These are phyloP conservation scores for Pristionchus fissidentatus DNA, from an alignment of 2,888 invertebrate species.

Conservation along the genomic window DNA sequence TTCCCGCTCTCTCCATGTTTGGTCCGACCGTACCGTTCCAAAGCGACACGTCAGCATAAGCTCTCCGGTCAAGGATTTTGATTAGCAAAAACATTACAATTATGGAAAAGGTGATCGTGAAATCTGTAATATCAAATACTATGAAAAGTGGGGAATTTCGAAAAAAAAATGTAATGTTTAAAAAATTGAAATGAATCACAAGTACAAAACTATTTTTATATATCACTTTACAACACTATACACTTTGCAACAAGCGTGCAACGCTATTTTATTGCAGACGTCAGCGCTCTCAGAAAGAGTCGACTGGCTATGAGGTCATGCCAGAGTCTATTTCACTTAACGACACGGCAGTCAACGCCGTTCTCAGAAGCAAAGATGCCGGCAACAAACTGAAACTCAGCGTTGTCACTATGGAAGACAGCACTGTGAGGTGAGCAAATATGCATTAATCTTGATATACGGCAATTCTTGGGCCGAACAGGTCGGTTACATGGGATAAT, in stretches of 20 bases:
- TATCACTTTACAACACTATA: too few species aligned
- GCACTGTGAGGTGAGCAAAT: conserved; percentile 58
- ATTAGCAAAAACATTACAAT: too few species aligned
- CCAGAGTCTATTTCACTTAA: conserved; percentile 59
- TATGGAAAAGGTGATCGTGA: too few species aligned
- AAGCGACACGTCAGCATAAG: conserved; percentile 2
- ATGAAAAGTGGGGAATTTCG: too few species aligned
- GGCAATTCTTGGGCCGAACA: too few species aligned
- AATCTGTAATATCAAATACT: too few species aligned
- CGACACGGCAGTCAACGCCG: conserved; percentile 68
- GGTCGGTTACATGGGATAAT: too few species aligned
- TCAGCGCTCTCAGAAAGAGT: conserved; percentile 58
- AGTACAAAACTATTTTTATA: too few species aligned
- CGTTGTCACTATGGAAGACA: conserved; percentile 68
- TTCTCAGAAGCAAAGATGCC: conserved; percentile 59
- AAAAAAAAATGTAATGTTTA: too few species aligned
- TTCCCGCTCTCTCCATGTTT: background rate
- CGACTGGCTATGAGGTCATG: conserved; percentile 62
- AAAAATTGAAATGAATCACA: background rate
- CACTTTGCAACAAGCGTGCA: background rate
- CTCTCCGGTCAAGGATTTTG: too few species aligned
- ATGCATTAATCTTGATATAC: too few species aligned
- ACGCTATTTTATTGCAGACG: conserved; percentile 54
- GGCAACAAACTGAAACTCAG: conserved; percentile 61
- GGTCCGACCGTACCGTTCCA: background rate